Percentiles rank a stretch among this genome's conserved stretches.
These are phyloP conservation scores for Gymnosoma rotundatum DNA, from an alignment of 2,888 invertebrate species.

Conservation along the genomic window DNA sequence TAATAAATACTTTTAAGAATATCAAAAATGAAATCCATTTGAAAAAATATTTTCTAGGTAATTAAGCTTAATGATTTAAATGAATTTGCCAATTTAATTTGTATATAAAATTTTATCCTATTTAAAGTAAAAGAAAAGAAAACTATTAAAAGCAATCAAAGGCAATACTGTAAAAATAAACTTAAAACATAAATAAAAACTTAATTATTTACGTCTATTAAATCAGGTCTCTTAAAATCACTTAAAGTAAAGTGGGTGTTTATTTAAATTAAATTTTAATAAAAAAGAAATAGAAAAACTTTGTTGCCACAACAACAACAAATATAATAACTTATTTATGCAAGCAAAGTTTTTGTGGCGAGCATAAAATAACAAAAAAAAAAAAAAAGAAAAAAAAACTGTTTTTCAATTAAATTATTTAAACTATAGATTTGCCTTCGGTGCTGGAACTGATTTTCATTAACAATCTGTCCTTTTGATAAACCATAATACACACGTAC, in stretches of 20 bases:
- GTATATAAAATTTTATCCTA: no score
- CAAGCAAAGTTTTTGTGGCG: constrained; percentile 5
- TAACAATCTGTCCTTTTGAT: not conserved
- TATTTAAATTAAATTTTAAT: constrained; percentile 25
- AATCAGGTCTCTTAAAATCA: not conserved
- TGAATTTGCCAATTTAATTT: no score
- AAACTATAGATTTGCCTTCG: constrained; percentile 17
- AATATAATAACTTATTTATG: constrained; percentile 29
- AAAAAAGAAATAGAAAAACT: not conserved
- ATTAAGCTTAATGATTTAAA: no score
- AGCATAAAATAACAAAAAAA: constrained; percentile 8
- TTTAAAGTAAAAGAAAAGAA: no score
- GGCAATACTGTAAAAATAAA: not conserved
- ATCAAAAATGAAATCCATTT: no score
- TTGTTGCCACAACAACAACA: not conserved
- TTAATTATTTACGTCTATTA: not conserved
- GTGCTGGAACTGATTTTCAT: not conserved
- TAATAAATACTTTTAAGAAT: no score
- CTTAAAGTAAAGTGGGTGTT: constrained; percentile 10
- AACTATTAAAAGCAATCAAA: no score
- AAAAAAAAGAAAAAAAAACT: not conserved
- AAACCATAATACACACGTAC: not conserved
- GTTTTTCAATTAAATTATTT: constrained; percentile 43
- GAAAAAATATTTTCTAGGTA: no score
- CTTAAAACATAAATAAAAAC: not conserved